Evolutionary conservation across 23 tunicate genomes (phyloP).

Genomic region (Ascidia mentula): DNA sequence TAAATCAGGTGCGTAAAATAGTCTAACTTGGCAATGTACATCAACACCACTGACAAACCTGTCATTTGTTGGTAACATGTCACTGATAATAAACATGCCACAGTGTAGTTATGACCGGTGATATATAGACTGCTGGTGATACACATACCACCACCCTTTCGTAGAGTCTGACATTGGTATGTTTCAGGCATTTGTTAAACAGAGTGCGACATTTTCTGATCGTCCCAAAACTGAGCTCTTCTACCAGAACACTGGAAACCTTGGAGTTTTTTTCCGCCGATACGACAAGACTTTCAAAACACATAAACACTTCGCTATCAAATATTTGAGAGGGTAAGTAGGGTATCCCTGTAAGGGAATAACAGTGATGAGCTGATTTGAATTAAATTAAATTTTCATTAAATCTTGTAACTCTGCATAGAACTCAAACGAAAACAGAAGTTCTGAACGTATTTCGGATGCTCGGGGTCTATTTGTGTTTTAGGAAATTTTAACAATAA

Average conservation of each 20-base stretch:
- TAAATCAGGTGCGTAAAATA: not conserved
- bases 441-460: no score
- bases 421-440: no score
- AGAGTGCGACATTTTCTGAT: not conserved
- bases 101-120: not conserved
- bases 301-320: conserved; percentile 17
- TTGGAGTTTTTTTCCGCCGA: not conserved
- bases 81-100: not conserved
- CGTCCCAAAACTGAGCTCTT: not conserved
- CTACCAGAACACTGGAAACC: not conserved
- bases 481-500: no score
- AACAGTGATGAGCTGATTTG: not conserved
- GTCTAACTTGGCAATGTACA: not conserved
- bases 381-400: no score
- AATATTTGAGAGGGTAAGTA: conserved; percentile 13
- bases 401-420: no score
- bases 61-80: not conserved
- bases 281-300: conserved; percentile 1
- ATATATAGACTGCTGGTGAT: no score
- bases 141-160: no score
- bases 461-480: no score
- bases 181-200: not conserved
- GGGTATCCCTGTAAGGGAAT: not conserved
- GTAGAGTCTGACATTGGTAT: no score
- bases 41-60: not conserved